Percentiles rank a stretch among this genome's conserved stretches.
Conservation (phyloP, 2,113 vertebrate genomes). For the Gymnarchus niloticus region DNA sequence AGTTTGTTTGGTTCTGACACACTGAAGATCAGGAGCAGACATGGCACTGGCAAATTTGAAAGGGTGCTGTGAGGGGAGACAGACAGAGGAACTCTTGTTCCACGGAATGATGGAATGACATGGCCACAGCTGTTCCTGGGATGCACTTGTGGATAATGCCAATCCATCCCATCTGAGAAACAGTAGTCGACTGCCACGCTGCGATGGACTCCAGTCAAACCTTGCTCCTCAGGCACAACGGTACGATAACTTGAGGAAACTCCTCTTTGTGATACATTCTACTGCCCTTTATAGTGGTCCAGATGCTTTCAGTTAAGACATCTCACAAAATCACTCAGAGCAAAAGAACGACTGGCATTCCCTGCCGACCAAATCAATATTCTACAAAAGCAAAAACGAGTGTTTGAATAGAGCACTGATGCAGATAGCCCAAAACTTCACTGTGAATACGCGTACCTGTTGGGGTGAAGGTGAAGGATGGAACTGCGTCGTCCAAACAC, state of each 20-base stretch:
- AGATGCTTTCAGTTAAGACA: background rate
- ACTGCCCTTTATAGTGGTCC: background rate
- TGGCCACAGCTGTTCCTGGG: background rate
- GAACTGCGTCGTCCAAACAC: constrained; percentile 79
- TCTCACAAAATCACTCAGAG: background rate
- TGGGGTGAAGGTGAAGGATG: constrained; percentile 98
- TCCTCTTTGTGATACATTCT: constrained; percentile 9
- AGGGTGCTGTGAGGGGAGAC: background rate
- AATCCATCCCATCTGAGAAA: constrained; percentile 33
- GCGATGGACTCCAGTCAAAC: constrained; percentile 41
- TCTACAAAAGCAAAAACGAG: background rate
- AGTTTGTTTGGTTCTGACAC: background rate
- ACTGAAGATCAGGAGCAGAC: background rate
- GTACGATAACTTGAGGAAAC: background rate
- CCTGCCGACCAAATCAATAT: background rate
- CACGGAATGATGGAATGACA: background rate
- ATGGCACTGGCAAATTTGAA: background rate
- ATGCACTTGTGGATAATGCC: constrained; percentile 33
- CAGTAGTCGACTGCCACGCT: constrained; percentile 29
- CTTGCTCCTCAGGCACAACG: constrained; percentile 19
- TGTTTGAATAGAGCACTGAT: background rate
- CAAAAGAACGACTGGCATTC: background rate
- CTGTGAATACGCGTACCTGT: constrained; percentile 82
- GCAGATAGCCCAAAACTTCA: background rate
- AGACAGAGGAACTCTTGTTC: background rate